Evolutionary conservation across 2,888 invertebrate genomes (phyloP).

Genomic region (Diachrysia chrysitis): DNA sequence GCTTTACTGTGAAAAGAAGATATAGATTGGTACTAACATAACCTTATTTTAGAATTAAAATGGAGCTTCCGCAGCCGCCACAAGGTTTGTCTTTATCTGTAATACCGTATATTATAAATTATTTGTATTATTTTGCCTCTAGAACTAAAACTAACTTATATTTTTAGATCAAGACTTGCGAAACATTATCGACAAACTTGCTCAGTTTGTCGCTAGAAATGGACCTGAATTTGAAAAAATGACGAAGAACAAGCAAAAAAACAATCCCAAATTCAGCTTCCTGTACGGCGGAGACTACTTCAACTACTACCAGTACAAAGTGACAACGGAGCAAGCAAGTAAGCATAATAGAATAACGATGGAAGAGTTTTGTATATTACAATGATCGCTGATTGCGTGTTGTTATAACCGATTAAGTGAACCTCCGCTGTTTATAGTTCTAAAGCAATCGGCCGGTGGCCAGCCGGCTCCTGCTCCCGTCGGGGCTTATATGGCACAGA

Average conservation of each 20-base stretch:
- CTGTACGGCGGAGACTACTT: slow-evolving; percentile 98
- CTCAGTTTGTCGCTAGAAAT: slow-evolving; percentile 99
- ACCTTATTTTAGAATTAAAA: slow-evolving; percentile 79
- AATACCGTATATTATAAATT: slow-evolving; percentile 10
- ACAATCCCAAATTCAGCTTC: slow-evolving; percentile 99
- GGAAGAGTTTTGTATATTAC: slow-evolving; percentile 67
- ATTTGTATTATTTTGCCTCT: not conserved
- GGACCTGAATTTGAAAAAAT: slow-evolving; percentile 99
- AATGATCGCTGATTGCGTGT: slow-evolving; percentile 82
- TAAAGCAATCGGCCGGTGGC: slow-evolving; percentile 92
- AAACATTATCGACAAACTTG: slow-evolving; percentile 99
- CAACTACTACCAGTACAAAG: slow-evolving; percentile 99
- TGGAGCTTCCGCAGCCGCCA: slow-evolving; percentile 90
- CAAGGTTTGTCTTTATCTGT: slow-evolving; percentile 83
- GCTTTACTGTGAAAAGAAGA: slow-evolving; percentile 27
- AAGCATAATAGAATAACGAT: slow-evolving; percentile 87
- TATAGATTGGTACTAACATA: slow-evolving; percentile 61
- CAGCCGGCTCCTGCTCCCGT: slow-evolving; percentile 86
- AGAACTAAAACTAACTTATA: slow-evolving; percentile 23
- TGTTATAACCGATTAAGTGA: slow-evolving; percentile 86
- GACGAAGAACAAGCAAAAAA: slow-evolving; percentile 99
- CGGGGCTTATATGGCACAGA: slow-evolving; percentile 89
- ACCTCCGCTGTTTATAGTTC: slow-evolving; percentile 91
- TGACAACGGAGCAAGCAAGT: slow-evolving; percentile 98
- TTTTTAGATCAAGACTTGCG: slow-evolving; percentile 96